These are phyloP conservation scores for Siniperca scherzeri DNA, from an alignment of 2,797 vertebrate genomes.

Conservation along the genomic window DNA sequence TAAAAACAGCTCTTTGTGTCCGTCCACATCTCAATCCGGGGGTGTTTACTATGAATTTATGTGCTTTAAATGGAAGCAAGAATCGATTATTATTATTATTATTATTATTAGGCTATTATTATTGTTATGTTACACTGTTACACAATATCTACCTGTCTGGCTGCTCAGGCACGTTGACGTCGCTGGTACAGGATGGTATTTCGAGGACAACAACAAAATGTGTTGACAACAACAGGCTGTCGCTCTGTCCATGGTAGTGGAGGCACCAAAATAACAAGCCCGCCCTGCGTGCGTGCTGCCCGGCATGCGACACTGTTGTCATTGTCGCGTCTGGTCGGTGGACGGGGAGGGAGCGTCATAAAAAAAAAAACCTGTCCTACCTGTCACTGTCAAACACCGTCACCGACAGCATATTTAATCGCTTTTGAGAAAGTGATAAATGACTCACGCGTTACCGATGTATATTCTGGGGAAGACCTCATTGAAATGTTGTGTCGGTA, in stretches of 20 bases:
- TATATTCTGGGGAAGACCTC: constrained; percentile 95
- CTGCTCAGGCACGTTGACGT: not conserved
- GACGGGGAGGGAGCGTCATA: constrained; percentile 10
- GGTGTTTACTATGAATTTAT: not conserved
- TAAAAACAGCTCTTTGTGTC: constrained; percentile 5
- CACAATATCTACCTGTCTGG: constrained; percentile 30
- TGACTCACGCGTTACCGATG: constrained; percentile 97
- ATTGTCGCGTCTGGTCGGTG: constrained; percentile 33
- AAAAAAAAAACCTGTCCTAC: constrained; percentile 27
- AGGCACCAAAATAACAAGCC: constrained; percentile 43
- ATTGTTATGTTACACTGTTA: not conserved
- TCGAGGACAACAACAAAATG: constrained; percentile 29
- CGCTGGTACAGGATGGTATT: not conserved
- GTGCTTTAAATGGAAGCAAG: not conserved
- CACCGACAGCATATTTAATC: not conserved
- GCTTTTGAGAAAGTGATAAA: not conserved
- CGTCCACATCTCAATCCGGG: not conserved
- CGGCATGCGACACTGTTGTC: constrained; percentile 69
- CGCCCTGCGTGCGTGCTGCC: constrained; percentile 37
- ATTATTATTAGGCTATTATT: not conserved
- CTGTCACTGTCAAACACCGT: constrained; percentile 48
- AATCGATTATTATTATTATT: not conserved
- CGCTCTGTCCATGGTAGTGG: constrained; percentile 23
- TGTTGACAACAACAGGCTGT: constrained; percentile 75
- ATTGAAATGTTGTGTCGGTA: constrained; percentile 96